Conservation (phyloP, 2,888 invertebrate species). For the Chydorus sphaericus region DNA sequence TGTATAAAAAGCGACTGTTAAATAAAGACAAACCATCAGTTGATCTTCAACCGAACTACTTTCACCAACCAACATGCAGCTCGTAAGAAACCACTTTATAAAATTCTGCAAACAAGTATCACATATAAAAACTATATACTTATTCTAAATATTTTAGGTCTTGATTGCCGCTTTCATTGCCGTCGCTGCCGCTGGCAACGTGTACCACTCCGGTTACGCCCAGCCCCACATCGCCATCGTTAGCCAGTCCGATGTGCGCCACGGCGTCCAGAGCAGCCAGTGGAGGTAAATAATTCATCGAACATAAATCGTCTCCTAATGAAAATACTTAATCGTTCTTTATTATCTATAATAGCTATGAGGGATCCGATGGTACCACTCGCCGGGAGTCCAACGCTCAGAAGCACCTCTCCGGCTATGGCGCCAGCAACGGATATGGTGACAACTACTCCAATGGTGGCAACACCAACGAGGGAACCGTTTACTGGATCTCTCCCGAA, state of each 20-base stretch:
- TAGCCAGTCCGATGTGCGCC: constrained; percentile 4
- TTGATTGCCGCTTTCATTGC: constrained; percentile 8
- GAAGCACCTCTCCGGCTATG: no score
- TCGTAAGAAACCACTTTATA: no score
- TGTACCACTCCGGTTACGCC: background rate
- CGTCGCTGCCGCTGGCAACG: constrained; percentile 7
- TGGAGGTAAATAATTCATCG: constrained; percentile 7
- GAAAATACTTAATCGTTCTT: background rate
- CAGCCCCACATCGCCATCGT: background rate
- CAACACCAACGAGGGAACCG: constrained; percentile 34
- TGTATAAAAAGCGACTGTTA: background rate
- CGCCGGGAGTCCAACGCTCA: constrained; percentile 6
- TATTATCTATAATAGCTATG: background rate
- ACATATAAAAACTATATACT: background rate
- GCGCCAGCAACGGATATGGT: background rate
- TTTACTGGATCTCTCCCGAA: constrained; percentile 35
- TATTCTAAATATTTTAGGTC: background rate
- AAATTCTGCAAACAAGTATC: no score
- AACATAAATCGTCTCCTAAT: background rate
- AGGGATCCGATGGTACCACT: constrained; percentile 9
- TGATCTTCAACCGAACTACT: no score
- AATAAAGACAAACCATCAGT: background rate
- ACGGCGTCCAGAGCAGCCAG: background rate
- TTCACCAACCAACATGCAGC: constrained; percentile 2
- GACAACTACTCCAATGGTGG: background rate